Conservation (phyloP, 1,140 invertebrate species). For the Drosophila persimilis region DNA sequence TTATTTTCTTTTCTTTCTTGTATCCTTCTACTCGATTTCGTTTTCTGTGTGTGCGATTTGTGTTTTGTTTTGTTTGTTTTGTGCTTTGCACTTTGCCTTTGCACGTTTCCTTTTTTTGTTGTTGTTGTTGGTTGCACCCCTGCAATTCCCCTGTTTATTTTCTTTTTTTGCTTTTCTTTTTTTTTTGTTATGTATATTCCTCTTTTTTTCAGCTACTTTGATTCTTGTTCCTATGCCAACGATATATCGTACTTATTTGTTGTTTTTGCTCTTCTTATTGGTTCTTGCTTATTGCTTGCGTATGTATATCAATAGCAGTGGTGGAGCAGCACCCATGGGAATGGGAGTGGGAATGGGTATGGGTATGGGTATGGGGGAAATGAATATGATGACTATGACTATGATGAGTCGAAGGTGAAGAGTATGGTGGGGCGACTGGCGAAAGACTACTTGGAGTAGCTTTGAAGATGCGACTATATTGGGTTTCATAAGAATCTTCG, state of each 20-base stretch:
- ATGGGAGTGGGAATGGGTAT: too few relatives aligned
- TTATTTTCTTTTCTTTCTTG: constrained; percentile 10
- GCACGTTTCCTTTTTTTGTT: constrained; percentile 17
- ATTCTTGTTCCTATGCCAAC: constrained; percentile 20
- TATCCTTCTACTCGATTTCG: constrained; percentile 32
- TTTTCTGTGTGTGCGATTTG: constrained; percentile 44
- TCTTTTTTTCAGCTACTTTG: constrained; percentile 36
- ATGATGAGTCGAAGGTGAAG: too few relatives aligned
- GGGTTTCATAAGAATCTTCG: too few relatives aligned
- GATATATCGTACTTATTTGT: constrained; percentile 2
- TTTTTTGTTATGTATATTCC: constrained; percentile 26
- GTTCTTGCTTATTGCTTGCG: background rate
- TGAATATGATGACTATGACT: too few relatives aligned
- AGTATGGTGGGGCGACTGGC: too few relatives aligned
- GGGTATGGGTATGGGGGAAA: too few relatives aligned
- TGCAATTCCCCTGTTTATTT: constrained; percentile 33
- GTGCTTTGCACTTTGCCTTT: constrained; percentile 50
- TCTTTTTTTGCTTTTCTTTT: constrained; percentile 4
- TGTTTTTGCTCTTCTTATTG: background rate
- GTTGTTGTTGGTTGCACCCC: constrained; percentile 43
- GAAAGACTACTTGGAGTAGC: too few relatives aligned
- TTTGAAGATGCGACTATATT: too few relatives aligned
- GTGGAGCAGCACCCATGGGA: background rate
- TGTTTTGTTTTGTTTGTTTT: constrained; percentile 49
- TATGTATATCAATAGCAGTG: background rate